Evolutionary conservation across 2,888 invertebrate genomes (phyloP), one percentile per base, ranked within the genome.

Genomic region (Pseudococcus viburni): DNA sequence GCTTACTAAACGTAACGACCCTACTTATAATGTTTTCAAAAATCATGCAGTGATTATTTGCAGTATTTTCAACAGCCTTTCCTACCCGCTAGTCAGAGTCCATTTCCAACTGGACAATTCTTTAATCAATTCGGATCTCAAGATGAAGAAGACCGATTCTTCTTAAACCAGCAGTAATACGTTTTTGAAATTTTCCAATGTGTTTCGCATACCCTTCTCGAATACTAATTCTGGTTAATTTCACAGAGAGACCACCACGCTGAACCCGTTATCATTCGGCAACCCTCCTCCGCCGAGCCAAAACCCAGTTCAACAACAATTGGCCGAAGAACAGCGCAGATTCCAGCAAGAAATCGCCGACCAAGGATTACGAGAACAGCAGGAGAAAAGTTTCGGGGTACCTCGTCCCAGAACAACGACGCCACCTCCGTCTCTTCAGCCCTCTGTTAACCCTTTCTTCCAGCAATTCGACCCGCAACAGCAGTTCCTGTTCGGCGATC

Each of bases 321-420:
- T 33, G 1, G 51, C 80, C 88, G 55, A 88, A 22, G 83, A 88
- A 42, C 88, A 88, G 73, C 88, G 85, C 11, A 64, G 77, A 39
- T 88, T 88, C 80, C 88, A 88, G 17, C 48, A 88, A 42, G 88
- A 88, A 85, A 85, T 88, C 0, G 88, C 88, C 19, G 55, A 88
- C 51, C 46, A 68, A 88, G 73, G 85, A 1, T 73, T 88, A n/a
- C 84, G 85, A 26, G 88, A 88, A 39, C 88, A 88, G 39, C 51
- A 85, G 39, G 15, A 73, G n/a, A 19, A 26, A 17, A 85, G 85
- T 42, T 77, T 88, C 33, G 85, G 88, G 2, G 19, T 88, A 19
- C 88, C 59, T n/a, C 59, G 55, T n/a, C 64, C 68, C 2, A 22
- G 39, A 15, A 84, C 88, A 5, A 86, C 86, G 8, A 73, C 46